phyloP scores from a whole-genome alignment of 1,140 invertebrate genomes.

The Manduca sexta region DNA sequence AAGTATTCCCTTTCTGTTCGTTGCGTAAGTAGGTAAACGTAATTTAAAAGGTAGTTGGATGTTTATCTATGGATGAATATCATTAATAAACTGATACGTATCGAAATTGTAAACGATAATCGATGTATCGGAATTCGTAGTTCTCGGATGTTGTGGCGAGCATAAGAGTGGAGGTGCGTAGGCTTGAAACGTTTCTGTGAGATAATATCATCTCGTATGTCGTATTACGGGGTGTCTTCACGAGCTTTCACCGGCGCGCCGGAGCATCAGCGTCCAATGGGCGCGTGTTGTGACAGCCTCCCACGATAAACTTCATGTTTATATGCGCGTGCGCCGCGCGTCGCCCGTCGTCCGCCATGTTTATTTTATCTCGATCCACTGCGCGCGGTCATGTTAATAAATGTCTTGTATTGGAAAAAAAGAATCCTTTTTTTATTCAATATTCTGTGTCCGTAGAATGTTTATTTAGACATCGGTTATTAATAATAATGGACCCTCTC shows the following conservation, averaged over 20 bases:
- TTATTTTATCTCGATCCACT: slow-evolving; percentile 68
- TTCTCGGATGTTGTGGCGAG: slow-evolving; percentile 21
- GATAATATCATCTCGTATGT: slow-evolving; percentile 53
- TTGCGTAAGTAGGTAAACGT: too few relatives aligned
- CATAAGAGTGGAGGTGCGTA: slow-evolving; percentile 43
- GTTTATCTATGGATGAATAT: too few relatives aligned
- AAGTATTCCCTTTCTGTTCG: too few relatives aligned
- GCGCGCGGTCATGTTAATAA: slow-evolving; percentile 64
- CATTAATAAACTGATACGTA: slow-evolving; percentile 21
- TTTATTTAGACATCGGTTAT: slow-evolving; percentile 71
- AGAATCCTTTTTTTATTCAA: slow-evolving; percentile 38
- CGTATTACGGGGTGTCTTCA: slow-evolving; percentile 47
- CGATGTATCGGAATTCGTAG: slow-evolving; percentile 24
- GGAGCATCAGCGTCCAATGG: slow-evolving; percentile 50
- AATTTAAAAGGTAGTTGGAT: too few relatives aligned
- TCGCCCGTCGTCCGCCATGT: slow-evolving; percentile 65
- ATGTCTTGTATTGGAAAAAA: slow-evolving; percentile 64
- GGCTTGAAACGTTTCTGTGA: slow-evolving; percentile 46
- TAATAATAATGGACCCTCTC: slow-evolving; percentile 67
- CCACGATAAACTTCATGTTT: slow-evolving; percentile 68
- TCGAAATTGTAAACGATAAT: slow-evolving; percentile 34
- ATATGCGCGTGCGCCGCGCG: slow-evolving; percentile 56
- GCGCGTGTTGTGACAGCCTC: slow-evolving; percentile 69
- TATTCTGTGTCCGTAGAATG: slow-evolving; percentile 50
- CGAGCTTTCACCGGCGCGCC: slow-evolving; percentile 63